Conservation (phyloP, 2,797 vertebrate genomes). For the Sebastes reedi region DNA sequence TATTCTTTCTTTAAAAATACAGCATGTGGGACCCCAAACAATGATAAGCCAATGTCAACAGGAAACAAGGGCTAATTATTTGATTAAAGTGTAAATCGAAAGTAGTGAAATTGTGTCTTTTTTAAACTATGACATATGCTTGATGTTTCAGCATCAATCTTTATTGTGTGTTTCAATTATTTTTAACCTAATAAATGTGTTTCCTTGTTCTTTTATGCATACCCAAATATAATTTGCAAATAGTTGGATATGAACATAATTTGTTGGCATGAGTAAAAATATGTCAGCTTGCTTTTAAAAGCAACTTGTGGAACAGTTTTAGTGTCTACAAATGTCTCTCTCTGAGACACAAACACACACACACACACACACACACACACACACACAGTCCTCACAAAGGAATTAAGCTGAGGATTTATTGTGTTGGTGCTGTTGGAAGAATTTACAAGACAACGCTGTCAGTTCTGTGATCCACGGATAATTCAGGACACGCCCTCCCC, state of each 20-base stretch:
- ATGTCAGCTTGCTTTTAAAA: background rate
- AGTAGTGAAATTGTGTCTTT: background rate
- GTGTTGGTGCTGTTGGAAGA: constrained; percentile 16
- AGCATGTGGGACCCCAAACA: background rate
- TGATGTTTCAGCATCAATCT: background rate
- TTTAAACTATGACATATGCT: too few species aligned
- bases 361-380: constrained; percentile 9
- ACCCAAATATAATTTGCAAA: background rate
- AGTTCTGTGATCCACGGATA: constrained; percentile 36
- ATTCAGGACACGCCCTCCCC: background rate
- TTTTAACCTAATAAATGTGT: background rate
- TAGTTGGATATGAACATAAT: background rate
- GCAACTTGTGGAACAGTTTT: constrained; percentile 1
- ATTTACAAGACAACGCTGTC: constrained; percentile 39
- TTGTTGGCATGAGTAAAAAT: background rate
- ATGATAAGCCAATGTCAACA: background rate
- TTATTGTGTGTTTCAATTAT: background rate
- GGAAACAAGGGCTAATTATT: background rate
- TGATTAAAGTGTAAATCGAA: background rate
- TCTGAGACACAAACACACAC: background rate
- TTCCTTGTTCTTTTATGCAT: background rate
- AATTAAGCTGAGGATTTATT: constrained; percentile 17
- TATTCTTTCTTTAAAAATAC: too few species aligned
- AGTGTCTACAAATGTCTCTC: background rate
- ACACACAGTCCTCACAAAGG: constrained; percentile 9